A percentile compares a stretch with the other conserved stretches of the same genome.
Evolutionary conservation across 2,888 invertebrate species (phyloP).

Genomic region (Archips crataeganus): DNA sequence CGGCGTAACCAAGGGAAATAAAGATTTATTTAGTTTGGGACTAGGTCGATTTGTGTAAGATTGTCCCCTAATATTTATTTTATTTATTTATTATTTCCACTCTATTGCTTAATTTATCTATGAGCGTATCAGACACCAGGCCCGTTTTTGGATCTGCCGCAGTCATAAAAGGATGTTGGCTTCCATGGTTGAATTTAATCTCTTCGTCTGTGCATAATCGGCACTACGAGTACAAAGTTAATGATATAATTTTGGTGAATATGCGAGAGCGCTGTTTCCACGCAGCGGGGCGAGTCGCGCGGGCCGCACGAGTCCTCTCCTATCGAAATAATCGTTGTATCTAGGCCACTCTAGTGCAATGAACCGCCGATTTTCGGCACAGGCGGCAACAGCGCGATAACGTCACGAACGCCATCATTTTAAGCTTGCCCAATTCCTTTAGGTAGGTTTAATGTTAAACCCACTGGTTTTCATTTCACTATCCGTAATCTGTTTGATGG

Average conservation of each 20-base stretch:
- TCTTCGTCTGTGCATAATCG: neutral
- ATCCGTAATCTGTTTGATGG: neutral
- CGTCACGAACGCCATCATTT: conserved; percentile 39
- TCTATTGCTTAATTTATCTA: neutral
- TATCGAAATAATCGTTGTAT: conserved; percentile 75
- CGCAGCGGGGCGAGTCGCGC: neutral
- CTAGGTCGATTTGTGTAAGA: too few relatives aligned
- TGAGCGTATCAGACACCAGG: neutral
- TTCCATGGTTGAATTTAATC: too few relatives aligned
- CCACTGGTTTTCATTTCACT: neutral
- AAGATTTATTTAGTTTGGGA: too few relatives aligned
- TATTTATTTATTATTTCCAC: too few relatives aligned
- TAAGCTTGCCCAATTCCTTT: conserved; percentile 3
- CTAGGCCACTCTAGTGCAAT: conserved; percentile 73
- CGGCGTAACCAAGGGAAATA: too few relatives aligned
- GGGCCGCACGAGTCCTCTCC: conserved; percentile 22
- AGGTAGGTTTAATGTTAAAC: neutral
- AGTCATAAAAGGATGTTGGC: too few relatives aligned
- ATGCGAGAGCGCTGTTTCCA: conserved; percentile 2
- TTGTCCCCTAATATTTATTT: too few relatives aligned
- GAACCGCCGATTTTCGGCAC: conserved; percentile 66
- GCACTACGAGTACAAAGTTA: neutral
- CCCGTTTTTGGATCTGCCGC: neutral
- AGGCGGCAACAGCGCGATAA: conserved; percentile 41
- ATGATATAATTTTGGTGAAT: conserved; percentile 8